phyloP scores from a whole-genome alignment of 2,113 vertebrate genomes.

The Piprites chloris region DNA sequence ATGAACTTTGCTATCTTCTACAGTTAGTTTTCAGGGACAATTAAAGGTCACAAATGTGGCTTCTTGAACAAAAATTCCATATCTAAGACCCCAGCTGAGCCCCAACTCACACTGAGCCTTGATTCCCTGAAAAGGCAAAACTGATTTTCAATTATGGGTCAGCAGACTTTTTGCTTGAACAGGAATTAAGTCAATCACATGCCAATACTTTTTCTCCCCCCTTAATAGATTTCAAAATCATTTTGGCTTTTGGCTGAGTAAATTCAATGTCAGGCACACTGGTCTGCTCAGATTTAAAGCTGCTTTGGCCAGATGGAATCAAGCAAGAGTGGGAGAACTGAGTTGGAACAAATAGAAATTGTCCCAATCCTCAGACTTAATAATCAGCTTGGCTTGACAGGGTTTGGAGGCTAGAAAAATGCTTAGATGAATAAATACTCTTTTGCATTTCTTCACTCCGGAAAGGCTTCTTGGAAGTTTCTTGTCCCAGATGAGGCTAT shows the following conservation, averaged over 20 bases:
- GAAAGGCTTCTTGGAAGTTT: background rate
- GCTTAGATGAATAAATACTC: background rate
- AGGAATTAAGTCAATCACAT: background rate
- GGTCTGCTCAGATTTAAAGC: constrained; percentile 15
- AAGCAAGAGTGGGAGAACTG: background rate
- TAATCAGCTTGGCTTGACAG: background rate
- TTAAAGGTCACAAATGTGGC: background rate
- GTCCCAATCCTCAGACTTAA: background rate
- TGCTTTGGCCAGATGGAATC: background rate
- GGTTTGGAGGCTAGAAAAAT: background rate
- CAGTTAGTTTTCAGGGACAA: background rate
- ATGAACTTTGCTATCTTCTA: background rate
- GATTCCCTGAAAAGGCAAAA: background rate
- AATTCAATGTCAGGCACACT: background rate
- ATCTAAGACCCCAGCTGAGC: background rate
- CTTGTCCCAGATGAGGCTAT: background rate
- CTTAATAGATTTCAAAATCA: background rate
- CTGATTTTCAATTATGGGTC: background rate
- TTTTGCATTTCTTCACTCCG: background rate
- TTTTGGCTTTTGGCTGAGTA: background rate
- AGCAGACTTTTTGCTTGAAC: background rate
- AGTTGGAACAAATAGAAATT: constrained; percentile 13
- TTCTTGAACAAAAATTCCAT: background rate
- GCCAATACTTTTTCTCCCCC: background rate
- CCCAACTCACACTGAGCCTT: background rate